These are phyloP conservation scores for Drosophila ochracea DNA, from an alignment of 2,888 invertebrate species.

Conservation along the genomic window DNA sequence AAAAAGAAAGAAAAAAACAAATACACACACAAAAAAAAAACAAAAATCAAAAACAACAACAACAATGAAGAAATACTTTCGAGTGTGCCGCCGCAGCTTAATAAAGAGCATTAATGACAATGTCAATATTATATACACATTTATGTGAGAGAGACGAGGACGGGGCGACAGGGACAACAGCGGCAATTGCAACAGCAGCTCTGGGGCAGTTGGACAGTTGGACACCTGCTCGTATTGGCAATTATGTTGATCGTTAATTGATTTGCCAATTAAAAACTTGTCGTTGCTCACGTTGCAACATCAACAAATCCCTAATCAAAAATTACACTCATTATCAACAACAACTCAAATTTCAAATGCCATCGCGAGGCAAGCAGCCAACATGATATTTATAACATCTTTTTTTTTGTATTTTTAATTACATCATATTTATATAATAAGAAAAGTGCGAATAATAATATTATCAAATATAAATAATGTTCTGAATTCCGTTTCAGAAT, in stretches of 20 bases:
- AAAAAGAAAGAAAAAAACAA: neutral
- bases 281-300: neutral
- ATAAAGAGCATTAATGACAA: constrained; percentile 59
- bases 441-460: neutral
- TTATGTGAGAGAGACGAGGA: neutral
- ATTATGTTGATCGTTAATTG: neutral
- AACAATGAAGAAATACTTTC: constrained; percentile 43
- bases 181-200: neutral
- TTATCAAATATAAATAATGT: neutral
- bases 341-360: neutral
- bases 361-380: neutral
- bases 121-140: constrained; percentile 36
- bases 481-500: neutral
- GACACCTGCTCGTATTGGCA: constrained; percentile 2
- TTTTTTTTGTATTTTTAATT: neutral
- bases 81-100: constrained; percentile 63
- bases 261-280: neutral
- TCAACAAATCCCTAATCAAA: neutral
- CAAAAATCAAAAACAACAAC: neutral
- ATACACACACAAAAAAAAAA: neutral
- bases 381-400: neutral
- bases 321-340: neutral
- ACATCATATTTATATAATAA: neutral
- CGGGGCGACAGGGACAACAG: neutral
- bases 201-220: constrained; percentile 1